phyloP scores from a whole-genome alignment of 2,113 vertebrate species.

The Falcunculus frontatus region DNA sequence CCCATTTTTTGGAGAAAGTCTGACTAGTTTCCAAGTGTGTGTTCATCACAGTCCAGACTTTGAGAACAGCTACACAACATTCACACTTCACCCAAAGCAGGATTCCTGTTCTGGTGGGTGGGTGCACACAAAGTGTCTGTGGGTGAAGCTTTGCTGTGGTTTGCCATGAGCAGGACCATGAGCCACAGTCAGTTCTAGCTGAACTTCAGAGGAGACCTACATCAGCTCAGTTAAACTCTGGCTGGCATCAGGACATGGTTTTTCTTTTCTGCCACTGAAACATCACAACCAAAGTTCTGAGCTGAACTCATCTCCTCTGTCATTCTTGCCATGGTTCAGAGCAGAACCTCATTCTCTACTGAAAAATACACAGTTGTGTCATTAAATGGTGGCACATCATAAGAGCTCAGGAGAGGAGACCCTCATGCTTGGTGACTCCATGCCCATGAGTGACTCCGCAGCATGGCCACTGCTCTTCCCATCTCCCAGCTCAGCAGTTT shows the following conservation, averaged over 20 bases:
- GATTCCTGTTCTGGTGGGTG: not conserved
- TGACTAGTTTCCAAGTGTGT: not conserved
- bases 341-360: not conserved
- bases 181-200: not conserved
- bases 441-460: not conserved
- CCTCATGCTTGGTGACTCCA: not conserved
- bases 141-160: not conserved
- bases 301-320: not conserved
- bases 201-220: not conserved
- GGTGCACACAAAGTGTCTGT: not conserved
- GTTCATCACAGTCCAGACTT: not conserved
- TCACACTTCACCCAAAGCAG: not conserved
- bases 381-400: not conserved
- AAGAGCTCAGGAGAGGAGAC: not conserved
- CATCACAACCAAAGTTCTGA: not conserved
- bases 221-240: not conserved
- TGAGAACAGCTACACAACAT: not conserved
- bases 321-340: not conserved
- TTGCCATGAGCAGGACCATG: not conserved
- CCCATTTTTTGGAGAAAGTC: not conserved
- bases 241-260: not conserved
- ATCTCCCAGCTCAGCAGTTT: not conserved
- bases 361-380: not conserved
- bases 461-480: rapidly evolving
- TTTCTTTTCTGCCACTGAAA: not conserved